Conservation (phyloP, 2,797 vertebrate genomes). For the Danio kyathit region DNA sequence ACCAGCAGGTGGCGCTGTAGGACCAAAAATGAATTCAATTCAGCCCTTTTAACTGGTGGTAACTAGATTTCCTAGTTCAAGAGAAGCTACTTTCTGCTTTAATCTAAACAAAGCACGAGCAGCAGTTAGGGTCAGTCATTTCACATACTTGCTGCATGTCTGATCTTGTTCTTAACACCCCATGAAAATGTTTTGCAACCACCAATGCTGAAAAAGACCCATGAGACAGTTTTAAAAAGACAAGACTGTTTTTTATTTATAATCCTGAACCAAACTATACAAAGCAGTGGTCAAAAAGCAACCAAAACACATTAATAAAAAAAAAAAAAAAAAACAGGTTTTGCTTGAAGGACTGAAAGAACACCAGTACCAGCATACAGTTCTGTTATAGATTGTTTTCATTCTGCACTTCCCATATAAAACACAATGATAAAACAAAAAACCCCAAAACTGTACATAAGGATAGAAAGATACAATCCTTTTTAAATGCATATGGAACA, state of each 20-base stretch:
- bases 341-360: conserved; percentile 56
- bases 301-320: conserved; percentile 80
- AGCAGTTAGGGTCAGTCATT: neutral
- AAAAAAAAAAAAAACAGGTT: conserved; percentile 69
- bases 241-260: conserved; percentile 85
- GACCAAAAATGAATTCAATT: neutral
- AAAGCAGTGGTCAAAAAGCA: conserved; percentile 89
- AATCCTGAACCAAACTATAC: conserved; percentile 88
- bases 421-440: conserved; percentile 70
- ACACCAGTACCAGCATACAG: conserved; percentile 63
- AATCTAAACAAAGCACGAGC: neutral
- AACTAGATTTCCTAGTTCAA: neutral
- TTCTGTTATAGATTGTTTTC: conserved; percentile 72
- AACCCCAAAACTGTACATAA: conserved; percentile 70
- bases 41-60: neutral
- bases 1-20: conserved; percentile 21
- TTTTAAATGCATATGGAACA: conserved; percentile 85
- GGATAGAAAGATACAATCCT: conserved; percentile 81
- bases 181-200: neutral
- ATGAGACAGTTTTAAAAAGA: conserved; percentile 80
- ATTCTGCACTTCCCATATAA: conserved; percentile 77
- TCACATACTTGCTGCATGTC: neutral
- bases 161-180: neutral
- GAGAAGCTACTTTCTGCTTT: neutral
- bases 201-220: neutral